These are phyloP conservation scores for Hippoglossus stenolepis DNA, from an alignment of 2,113 vertebrate species.

Conservation along the genomic window DNA sequence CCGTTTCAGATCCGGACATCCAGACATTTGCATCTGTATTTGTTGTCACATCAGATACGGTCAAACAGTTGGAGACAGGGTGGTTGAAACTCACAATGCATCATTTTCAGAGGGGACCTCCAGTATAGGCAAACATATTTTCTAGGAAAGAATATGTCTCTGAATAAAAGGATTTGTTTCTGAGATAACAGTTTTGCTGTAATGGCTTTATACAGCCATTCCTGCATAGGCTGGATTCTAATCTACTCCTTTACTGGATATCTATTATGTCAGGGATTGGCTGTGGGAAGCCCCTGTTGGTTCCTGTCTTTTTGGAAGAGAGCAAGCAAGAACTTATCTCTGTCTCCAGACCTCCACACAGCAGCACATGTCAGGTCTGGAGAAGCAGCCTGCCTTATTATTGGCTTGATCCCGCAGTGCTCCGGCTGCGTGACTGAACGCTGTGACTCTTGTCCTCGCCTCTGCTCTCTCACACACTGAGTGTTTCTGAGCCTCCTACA, in stretches of 20 bases:
- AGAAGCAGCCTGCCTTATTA: conserved; percentile 65
- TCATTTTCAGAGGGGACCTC: conserved; percentile 10
- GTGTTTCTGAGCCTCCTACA: conserved; percentile 32
- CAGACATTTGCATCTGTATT: conserved; percentile 59
- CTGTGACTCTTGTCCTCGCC: conserved; percentile 49
- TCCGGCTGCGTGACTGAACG: conserved; percentile 61
- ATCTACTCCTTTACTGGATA: conserved; percentile 46
- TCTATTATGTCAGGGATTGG: conserved; percentile 52
- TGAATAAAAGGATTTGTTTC: conserved; percentile 47
- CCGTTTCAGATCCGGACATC: neutral
- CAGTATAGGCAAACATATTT: conserved; percentile 33
- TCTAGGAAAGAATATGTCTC: conserved; percentile 28
- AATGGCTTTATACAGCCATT: conserved; percentile 51
- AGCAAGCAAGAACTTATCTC: conserved; percentile 66
- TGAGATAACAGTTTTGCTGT: conserved; percentile 54
- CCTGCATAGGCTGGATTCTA: conserved; percentile 48
- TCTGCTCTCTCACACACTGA: conserved; percentile 46
- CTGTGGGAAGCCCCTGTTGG: conserved; percentile 44
- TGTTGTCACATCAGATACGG: conserved; percentile 47
- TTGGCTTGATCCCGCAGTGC: conserved; percentile 66
- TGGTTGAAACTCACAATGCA: conserved; percentile 18
- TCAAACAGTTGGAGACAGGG: neutral
- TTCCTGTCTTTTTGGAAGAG: conserved; percentile 51
- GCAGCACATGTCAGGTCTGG: conserved; percentile 70
- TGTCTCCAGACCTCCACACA: conserved; percentile 66